phyloP scores from a whole-genome alignment of 2,888 invertebrate species.

The Cantharis nigra region DNA sequence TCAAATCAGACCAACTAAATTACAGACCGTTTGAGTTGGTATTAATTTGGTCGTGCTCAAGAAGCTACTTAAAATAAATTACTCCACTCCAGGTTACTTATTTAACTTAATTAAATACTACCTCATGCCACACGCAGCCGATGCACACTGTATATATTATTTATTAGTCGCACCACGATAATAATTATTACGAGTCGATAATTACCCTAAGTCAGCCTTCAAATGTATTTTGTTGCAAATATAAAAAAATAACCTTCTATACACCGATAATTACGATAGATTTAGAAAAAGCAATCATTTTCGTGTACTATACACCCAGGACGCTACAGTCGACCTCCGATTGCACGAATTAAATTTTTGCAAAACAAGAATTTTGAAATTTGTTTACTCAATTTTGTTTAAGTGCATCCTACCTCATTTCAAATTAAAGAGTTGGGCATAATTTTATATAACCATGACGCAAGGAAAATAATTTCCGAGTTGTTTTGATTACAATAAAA shows the following conservation, averaged over 20 bases:
- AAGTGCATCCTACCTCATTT: background rate
- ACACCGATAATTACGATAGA: background rate
- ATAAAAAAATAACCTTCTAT: background rate
- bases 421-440: background rate
- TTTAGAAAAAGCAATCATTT: background rate
- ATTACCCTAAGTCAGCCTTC: background rate
- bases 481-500: background rate
- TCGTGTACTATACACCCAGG: background rate
- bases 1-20: background rate
- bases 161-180: background rate
- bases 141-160: background rate
- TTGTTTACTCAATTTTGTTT: background rate
- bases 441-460: background rate
- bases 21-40: background rate
- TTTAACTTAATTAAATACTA: background rate
- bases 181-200: background rate
- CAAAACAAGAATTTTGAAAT: background rate
- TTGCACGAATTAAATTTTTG: background rate
- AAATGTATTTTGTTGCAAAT: background rate
- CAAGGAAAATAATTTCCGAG: background rate
- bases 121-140: background rate
- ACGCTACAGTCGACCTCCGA: background rate
- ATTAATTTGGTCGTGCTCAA: background rate
- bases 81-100: background rate
- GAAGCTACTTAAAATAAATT: background rate